These are phyloP conservation scores for Aphelinus certus DNA, from an alignment of 1,140 invertebrate genomes.

Conservation along the genomic window DNA sequence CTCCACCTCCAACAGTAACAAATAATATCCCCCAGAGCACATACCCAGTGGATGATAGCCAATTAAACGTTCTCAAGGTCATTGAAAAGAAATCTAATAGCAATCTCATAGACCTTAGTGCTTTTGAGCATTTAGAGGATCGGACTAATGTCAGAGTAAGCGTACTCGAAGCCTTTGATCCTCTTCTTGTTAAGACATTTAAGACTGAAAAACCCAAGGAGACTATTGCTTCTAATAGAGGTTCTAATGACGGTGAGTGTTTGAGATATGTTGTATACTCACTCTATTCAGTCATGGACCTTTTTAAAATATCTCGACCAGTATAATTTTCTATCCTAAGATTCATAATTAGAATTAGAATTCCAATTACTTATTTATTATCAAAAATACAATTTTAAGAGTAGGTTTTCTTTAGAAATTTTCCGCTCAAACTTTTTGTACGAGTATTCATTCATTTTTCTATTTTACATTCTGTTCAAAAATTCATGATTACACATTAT, in stretches of 20 bases:
- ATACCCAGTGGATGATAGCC: conserved; percentile 52
- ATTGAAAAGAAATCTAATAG: conserved; percentile 67
- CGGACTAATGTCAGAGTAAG: conserved; percentile 77
- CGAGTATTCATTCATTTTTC: conserved; percentile 14
- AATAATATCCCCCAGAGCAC: conserved; percentile 44
- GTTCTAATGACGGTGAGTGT: conserved; percentile 48
- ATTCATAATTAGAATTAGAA: too few relatives aligned
- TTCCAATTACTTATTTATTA: too few relatives aligned
- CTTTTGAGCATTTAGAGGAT: conserved; percentile 60
- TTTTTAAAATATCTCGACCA: too few relatives aligned
- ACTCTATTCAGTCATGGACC: too few relatives aligned
- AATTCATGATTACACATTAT: too few relatives aligned
- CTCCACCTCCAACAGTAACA: conserved; percentile 45
- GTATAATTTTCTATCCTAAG: too few relatives aligned
- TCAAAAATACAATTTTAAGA: too few relatives aligned
- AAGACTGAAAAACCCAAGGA: conserved; percentile 60
- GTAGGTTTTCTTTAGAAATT: too few relatives aligned
- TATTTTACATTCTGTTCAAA: neutral
- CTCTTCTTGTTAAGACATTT: conserved; percentile 72
- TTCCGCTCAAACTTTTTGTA: too few relatives aligned
- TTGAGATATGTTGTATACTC: too few relatives aligned
- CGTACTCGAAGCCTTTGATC: conserved; percentile 86
- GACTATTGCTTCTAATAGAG: conserved; percentile 43
- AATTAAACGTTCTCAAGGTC: conserved; percentile 63
- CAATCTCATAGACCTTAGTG: conserved; percentile 69